Percentiles rank a stretch among this genome's conserved stretches.
Evolutionary conservation across 2,113 vertebrate genomes (phyloP).

Genomic region (Ptyas mucosa): DNA sequence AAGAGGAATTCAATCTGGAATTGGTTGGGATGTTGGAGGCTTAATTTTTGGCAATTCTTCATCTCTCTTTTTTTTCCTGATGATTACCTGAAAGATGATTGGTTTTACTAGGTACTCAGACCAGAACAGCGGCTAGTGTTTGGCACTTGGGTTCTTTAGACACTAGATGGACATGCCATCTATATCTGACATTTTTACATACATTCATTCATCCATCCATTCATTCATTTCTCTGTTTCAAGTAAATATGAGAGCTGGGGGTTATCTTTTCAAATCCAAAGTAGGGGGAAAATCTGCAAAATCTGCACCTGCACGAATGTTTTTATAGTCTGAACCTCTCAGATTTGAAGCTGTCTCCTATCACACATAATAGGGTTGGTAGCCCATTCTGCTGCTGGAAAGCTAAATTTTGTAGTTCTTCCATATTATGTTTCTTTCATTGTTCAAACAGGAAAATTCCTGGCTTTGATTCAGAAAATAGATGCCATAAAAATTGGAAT

Average conservation of each 20-base stretch:
- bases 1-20: conserved; percentile 22
- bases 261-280: background rate
- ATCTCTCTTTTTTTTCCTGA: conserved; percentile 16
- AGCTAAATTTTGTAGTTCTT: background rate
- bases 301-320: background rate
- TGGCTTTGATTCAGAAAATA: background rate
- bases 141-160: background rate
- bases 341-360: background rate
- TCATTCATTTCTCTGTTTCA: background rate
- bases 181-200: background rate
- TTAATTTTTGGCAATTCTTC: conserved; percentile 12
- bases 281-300: background rate
- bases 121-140: conserved; percentile 26
- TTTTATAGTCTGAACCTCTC: background rate
- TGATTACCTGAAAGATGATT: background rate
- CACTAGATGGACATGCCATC: background rate
- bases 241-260: background rate
- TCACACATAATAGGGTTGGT: background rate
- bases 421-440: background rate
- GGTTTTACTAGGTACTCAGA: conserved; percentile 28
- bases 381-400: background rate
- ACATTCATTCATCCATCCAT: no score
- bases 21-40: background rate
- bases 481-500: background rate
- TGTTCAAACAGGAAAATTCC: background rate